A percentile compares a stretch with the other conserved stretches of the same genome.
phyloP scores from a whole-genome alignment of 2,113 vertebrate genomes.

The Ginglymostoma cirratum region DNA sequence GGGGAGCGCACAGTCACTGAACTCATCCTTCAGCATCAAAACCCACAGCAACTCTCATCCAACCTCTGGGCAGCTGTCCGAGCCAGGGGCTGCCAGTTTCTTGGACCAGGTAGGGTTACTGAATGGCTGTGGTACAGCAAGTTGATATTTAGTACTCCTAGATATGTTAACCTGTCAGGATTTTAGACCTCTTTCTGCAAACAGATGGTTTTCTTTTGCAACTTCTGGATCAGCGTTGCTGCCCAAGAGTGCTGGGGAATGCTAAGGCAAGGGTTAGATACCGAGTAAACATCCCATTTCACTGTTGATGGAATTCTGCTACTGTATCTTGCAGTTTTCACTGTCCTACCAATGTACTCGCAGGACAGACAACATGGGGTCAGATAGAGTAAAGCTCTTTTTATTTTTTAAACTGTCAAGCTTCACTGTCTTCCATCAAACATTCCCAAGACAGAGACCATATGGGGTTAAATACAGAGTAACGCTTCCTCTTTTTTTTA shows the following conservation, averaged over 20 bases:
- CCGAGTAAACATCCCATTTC: too few relatives aligned
- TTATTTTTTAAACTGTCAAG: too few relatives aligned
- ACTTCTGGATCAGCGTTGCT: neutral
- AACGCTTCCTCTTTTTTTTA: neutral
- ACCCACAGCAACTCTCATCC: conserved; percentile 95
- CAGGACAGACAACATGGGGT: too few relatives aligned
- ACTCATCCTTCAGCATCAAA: conserved; percentile 96
- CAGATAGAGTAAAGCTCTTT: neutral
- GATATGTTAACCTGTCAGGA: neutral
- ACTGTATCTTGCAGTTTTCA: too few relatives aligned
- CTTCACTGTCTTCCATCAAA: neutral
- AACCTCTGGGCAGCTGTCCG: conserved; percentile 96
- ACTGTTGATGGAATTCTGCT: too few relatives aligned
- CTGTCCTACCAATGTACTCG: too few relatives aligned
- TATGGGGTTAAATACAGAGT: neutral
- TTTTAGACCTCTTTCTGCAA: neutral
- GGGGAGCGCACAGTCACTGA: conserved; percentile 95
- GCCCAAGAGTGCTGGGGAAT: too few relatives aligned
- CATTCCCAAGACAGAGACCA: neutral
- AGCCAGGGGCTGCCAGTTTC: conserved; percentile 92
- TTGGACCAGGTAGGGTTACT: conserved; percentile 79
- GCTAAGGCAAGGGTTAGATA: neutral
- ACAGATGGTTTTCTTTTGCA: neutral
- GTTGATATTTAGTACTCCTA: neutral
- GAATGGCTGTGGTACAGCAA: neutral